phyloP scores from a whole-genome alignment of 2,888 invertebrate species.

The Eremobia ochroleuca region DNA sequence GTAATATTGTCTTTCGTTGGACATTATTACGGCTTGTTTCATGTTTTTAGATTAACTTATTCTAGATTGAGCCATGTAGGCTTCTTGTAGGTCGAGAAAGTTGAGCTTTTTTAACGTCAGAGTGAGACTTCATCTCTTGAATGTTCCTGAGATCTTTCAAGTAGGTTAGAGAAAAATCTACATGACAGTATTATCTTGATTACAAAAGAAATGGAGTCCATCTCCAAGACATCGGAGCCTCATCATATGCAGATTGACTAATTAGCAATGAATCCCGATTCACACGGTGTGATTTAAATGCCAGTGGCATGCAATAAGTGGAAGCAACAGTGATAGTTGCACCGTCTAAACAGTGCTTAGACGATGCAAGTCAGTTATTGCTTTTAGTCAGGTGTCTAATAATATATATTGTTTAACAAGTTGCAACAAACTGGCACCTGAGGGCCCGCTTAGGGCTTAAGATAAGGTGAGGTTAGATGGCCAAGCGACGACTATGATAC shows the following conservation, averaged over 20 bases:
- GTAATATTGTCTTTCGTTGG: slow-evolving; percentile 65
- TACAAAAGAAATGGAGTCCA: not conserved
- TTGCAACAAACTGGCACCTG: not conserved
- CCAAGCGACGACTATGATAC: too few species aligned
- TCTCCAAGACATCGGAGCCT: not conserved
- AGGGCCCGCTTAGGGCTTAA: not conserved
- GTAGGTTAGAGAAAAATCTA: not conserved
- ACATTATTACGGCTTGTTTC: slow-evolving; percentile 14
- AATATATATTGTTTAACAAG: not conserved
- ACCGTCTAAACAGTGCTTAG: not conserved
- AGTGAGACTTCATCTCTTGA: slow-evolving; percentile 11
- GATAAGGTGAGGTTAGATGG: not conserved
- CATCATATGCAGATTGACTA: not conserved
- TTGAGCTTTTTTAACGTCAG: slow-evolving; percentile 12
- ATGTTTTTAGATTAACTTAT: slow-evolving; percentile 21
- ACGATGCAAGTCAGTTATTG: not conserved
- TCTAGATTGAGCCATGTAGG: slow-evolving; percentile 1
- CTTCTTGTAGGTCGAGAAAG: slow-evolving; percentile 4
- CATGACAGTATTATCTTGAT: not conserved
- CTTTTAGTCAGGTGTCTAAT: not conserved
- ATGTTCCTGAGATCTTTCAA: not conserved
- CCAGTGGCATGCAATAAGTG: not conserved
- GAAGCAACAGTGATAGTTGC: not conserved
- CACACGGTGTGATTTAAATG: not conserved
- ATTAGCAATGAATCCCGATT: not conserved